phyloP scores from a whole-genome alignment of 2,888 invertebrate species.

The Netelia melanura region DNA sequence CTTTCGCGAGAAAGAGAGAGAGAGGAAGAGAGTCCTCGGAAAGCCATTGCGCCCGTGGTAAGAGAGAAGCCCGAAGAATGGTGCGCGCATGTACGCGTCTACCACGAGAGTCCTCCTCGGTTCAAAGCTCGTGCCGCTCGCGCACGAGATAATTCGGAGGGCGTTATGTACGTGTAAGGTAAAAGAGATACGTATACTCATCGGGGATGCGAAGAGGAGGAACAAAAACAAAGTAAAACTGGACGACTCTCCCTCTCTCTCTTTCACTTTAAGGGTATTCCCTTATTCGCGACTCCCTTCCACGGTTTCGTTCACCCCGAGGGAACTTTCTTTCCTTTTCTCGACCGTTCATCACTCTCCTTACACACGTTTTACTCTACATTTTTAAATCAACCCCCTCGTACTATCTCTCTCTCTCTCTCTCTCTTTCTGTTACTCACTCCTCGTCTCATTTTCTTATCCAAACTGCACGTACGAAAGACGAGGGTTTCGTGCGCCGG shows the following conservation, averaged over 20 bases:
- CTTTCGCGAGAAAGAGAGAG: slow-evolving; percentile 24
- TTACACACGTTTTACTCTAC: slow-evolving; percentile 31
- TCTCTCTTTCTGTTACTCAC: slow-evolving; percentile 5
- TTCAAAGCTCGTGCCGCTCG: slow-evolving; percentile 63
- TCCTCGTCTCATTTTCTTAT: slow-evolving; percentile 10
- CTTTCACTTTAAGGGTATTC: slow-evolving; percentile 11
- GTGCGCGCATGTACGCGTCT: slow-evolving; percentile 1
- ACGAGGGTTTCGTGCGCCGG: neutral
- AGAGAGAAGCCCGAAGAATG: neutral
- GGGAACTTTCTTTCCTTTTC: slow-evolving; percentile 23
- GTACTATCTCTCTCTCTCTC: slow-evolving; percentile 4
- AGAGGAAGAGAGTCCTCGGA: slow-evolving; percentile 23
- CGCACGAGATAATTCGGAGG: slow-evolving; percentile 59
- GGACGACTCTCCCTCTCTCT: neutral
- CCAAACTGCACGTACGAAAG: neutral
- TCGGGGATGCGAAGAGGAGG: neutral
- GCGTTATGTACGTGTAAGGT: slow-evolving; percentile 18
- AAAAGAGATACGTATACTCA: neutral
- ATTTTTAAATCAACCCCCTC: neutral
- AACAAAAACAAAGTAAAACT: slow-evolving; percentile 22
- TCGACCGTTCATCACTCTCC: slow-evolving; percentile 29
- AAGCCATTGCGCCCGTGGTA: slow-evolving; percentile 1
- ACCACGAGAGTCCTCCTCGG: neutral
- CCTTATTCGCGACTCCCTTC: slow-evolving; percentile 25
- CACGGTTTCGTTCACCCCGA: slow-evolving; percentile 37